These are phyloP conservation scores for Portevinia maculata DNA, from an alignment of 2,888 invertebrate genomes.

Conservation along the genomic window DNA sequence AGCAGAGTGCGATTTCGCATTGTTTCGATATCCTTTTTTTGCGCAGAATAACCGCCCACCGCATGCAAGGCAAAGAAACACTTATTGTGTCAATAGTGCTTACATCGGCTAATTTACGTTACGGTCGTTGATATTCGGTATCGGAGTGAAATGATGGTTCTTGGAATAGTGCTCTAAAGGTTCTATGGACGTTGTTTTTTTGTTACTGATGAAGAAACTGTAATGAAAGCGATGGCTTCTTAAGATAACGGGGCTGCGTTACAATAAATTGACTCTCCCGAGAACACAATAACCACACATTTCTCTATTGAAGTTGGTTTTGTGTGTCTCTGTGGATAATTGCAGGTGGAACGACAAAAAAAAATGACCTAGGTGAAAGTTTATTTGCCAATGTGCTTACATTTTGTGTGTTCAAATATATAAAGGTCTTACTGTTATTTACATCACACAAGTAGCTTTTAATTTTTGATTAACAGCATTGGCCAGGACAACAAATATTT, in stretches of 20 bases:
- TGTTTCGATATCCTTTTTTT: constrained; percentile 49
- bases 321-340: not conserved
- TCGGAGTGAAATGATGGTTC: constrained; percentile 26
- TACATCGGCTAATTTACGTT: constrained; percentile 45
- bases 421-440: too few species aligned
- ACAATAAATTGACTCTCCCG: constrained; percentile 27
- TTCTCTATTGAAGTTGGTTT: constrained; percentile 30
- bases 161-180: not conserved
- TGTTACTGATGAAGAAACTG: constrained; percentile 18
- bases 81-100: constrained; percentile 64
- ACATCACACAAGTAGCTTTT: too few species aligned
- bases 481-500: too few species aligned
- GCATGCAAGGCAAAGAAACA: constrained; percentile 22
- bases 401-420: too few species aligned
- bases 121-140: constrained; percentile 10
- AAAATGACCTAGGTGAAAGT: too few species aligned
- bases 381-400: too few species aligned
- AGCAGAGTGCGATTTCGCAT: constrained; percentile 54
- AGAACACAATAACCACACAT: constrained; percentile 13
- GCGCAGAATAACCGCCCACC: constrained; percentile 6
- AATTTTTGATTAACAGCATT: too few species aligned
- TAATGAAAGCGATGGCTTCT: constrained; percentile 10
- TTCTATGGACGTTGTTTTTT: constrained; percentile 6
- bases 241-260: constrained; percentile 21
- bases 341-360: too few species aligned